Evolutionary conservation across 2,113 vertebrate genomes (phyloP).

Genomic region (Poicephalus gulielmi): DNA sequence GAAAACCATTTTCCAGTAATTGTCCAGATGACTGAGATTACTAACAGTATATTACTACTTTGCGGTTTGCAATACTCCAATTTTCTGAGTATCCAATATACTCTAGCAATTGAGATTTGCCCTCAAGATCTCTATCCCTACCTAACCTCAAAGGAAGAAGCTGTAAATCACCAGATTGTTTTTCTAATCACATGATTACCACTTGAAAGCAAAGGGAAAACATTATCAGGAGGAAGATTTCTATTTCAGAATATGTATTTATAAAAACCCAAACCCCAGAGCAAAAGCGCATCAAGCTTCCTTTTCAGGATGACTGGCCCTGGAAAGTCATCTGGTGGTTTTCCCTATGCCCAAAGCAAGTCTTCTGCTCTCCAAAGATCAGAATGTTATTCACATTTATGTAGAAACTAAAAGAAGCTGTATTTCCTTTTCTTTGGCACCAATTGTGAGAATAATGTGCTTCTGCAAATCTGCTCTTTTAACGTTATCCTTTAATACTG

Average conservation of each 20-base stretch:
- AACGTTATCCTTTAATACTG: not conserved
- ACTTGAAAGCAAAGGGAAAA: constrained; percentile 11
- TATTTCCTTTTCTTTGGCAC: constrained; percentile 24
- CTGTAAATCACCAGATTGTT: not conserved
- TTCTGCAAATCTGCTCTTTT: not conserved
- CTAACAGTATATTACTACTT: not conserved
- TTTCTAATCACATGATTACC: not conserved
- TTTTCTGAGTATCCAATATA: not conserved
- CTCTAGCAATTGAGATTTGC: not conserved
- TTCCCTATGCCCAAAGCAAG: not conserved
- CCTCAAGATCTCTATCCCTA: not conserved
- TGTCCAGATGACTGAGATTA: not conserved
- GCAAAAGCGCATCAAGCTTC: not conserved
- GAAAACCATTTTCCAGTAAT: not conserved
- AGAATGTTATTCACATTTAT: not conserved
- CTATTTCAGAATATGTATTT: not conserved
- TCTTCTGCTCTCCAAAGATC: not conserved
- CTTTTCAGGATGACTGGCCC: not conserved
- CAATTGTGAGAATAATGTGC: not conserved
- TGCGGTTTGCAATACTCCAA: not conserved
- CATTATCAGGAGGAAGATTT: not conserved
- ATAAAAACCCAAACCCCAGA: not conserved
- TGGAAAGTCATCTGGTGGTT: not conserved
- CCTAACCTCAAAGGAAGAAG: not conserved
- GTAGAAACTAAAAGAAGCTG: constrained; percentile 4